Evolutionary conservation across 2,113 vertebrate species (phyloP).

Genomic region (Triplophysa siluroides): DNA sequence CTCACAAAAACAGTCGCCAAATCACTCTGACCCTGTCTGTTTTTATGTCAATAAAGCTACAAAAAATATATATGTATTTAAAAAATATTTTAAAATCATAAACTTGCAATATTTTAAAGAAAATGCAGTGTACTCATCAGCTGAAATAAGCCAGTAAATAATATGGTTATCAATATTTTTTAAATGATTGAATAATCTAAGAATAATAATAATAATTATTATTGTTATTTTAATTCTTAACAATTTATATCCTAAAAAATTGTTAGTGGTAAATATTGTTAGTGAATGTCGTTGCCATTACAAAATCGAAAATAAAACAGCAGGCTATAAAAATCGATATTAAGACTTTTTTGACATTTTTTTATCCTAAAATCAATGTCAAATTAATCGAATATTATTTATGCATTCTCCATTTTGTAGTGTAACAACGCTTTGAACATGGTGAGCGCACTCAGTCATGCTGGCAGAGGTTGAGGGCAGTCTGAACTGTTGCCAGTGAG

Average conservation of each 20-base stretch:
- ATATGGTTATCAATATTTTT: background rate
- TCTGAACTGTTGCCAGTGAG: slow-evolving; percentile 65
- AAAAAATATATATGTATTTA: background rate
- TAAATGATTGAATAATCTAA: background rate
- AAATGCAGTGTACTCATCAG: background rate
- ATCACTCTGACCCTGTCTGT: background rate
- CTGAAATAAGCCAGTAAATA: background rate
- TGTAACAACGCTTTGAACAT: background rate
- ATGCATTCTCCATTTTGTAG: background rate
- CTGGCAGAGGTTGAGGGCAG: slow-evolving; percentile 33
- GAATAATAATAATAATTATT: background rate
- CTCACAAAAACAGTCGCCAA: background rate
- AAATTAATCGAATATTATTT: background rate
- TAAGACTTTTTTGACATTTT: background rate
- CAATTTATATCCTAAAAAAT: too few species aligned
- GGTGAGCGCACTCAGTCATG: slow-evolving; percentile 11
- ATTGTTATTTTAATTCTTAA: too few species aligned
- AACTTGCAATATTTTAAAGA: background rate
- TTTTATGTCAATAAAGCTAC: background rate
- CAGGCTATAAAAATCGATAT: background rate
- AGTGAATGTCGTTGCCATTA: too few species aligned
- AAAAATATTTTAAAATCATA: background rate
- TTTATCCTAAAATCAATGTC: background rate
- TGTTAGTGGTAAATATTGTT: too few species aligned
- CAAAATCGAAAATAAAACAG: too few species aligned